Base-by-base conservation (phyloP, 2,888 invertebrate species). In the Agrilus cyanescens region DNA sequence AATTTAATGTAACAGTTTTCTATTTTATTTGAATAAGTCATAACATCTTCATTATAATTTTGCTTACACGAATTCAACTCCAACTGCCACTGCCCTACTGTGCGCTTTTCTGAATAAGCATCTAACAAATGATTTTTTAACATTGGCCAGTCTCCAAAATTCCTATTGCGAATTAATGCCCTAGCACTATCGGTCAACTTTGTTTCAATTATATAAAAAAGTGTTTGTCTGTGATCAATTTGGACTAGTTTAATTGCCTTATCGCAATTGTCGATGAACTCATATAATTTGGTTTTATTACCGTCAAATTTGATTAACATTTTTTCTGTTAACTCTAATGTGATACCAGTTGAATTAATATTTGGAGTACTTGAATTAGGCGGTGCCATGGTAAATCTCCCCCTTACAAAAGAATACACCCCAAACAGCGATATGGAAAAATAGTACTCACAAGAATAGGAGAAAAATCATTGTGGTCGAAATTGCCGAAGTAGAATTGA, bases 1-100 rank as follows among this genome's bases (percentile, higher is more conserved):
- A 58, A 40, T 51, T 57, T 55, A 14, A 56, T 48, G 32, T 52
- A 50, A 35, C 55, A 54, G 46, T 53, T 54, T 50, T 59, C 56
- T 6, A 56, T 45, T 40, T 50, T 53, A 13, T 51, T 53, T 6
- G 56, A 43, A 43, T 51, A 58, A 12, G 48, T 46, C 13, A 56
- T 36, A 7, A 57, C 53, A 25, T 40, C 48, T 53, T 57, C 53
- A 6, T 46, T 47, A 8, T 32, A 36, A 14, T 40, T 45, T 53
- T 56, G 53, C 45, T 47, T 51, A 40, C 52, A 55, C 12, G 53
- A 54, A 44, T 53, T 53, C 37, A 58, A 35, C 45, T 58, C 54
- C 20, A 56, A 36, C 50, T 58, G 56, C 53, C 56, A 57, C 46
- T 58, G 57, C n/a, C 48, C 51, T 12, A 50, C 45, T 3, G 55